phyloP scores from a whole-genome alignment of 2,797 vertebrate species.

The Cheirogaleus major region DNA sequence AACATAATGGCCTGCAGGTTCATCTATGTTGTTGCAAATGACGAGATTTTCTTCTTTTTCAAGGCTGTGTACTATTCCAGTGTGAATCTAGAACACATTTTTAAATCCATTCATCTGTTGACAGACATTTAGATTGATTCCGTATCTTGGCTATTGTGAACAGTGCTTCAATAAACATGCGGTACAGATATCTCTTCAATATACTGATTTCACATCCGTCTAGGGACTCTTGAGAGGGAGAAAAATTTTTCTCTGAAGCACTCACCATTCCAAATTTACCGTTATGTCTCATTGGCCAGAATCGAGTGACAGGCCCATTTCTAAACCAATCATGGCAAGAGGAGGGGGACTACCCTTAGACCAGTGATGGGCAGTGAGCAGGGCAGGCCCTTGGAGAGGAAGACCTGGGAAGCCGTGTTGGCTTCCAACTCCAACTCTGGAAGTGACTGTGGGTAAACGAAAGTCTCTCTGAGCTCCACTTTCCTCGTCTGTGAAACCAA shows the following conservation, averaged over 20 bases:
- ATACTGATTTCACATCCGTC: background rate
- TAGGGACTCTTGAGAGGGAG: background rate
- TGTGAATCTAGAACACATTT: background rate
- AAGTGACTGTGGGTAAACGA: background rate
- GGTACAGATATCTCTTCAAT: background rate
- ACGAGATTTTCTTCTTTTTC: background rate
- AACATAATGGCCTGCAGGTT: background rate
- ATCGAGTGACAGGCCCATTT: background rate
- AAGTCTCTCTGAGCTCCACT: background rate
- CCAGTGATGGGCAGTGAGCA: background rate
- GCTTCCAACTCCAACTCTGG: background rate
- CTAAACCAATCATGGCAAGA: background rate
- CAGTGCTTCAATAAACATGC: background rate
- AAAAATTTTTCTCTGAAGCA: background rate
- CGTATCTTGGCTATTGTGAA: background rate
- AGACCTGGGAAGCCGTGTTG: background rate
- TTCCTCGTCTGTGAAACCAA: background rate
- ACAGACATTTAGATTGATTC: too few relatives aligned
- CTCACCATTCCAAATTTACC: accelerated
- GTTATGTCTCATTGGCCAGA: background rate
- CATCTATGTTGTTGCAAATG: background rate
- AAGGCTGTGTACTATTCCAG: background rate
- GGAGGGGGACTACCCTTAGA: background rate
- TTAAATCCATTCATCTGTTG: background rate
- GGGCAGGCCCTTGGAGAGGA: background rate